Base-by-base conservation (phyloP, 1,140 invertebrate species). In the Cydia pomonella region DNA sequence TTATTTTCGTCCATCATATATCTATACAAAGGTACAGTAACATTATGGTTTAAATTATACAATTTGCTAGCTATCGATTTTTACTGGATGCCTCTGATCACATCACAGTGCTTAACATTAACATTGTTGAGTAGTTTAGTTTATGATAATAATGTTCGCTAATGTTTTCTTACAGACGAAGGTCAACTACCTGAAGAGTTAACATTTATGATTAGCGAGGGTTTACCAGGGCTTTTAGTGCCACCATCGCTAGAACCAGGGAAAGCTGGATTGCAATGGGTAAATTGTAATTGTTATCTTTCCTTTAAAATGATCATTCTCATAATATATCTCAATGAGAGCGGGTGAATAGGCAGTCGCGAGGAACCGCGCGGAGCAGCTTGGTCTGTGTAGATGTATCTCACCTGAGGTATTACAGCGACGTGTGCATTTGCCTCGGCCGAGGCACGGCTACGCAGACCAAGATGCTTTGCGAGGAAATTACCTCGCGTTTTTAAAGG, bases 251-350 rank as follows among this genome's bases (percentile, higher is more conserved):
- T 92, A 23, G 91, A 92, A 62, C 91, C 91, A 0, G 88, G 89
- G 0, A 91, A 91, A 74, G 81, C 86, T 29, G 91, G 91, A 3
- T 59, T 92, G 29, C 89, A 92, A 64, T 92, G 91, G 91, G 91
- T 92, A 76, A 38, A 13, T 12, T 41, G 38, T 12, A 12, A 41
- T 44, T 44, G 3, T 44, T 44, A 44, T 44, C 41, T 16, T 44
- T 44, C 41, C 41, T 44, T 44, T 12, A 3, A 16, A 44, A 13
- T 44, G 13, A 44, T 16, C 41, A 44, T 16, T 12, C 13, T 44
- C 13, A 38, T 38, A 38, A 38, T 38, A 9, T 7, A 7, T 9
- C 33, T 38, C 7, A 38, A 38, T 38, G 7, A 38, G 33, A 38
- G 33, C 33, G 33, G 10, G 7, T 38, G 33, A 7, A 9, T 9